A percentile compares a stretch with the other conserved stretches of the same genome.
Conservation (phyloP, 2,888 invertebrate species). For the Caenorhabditis virilis region DNA sequence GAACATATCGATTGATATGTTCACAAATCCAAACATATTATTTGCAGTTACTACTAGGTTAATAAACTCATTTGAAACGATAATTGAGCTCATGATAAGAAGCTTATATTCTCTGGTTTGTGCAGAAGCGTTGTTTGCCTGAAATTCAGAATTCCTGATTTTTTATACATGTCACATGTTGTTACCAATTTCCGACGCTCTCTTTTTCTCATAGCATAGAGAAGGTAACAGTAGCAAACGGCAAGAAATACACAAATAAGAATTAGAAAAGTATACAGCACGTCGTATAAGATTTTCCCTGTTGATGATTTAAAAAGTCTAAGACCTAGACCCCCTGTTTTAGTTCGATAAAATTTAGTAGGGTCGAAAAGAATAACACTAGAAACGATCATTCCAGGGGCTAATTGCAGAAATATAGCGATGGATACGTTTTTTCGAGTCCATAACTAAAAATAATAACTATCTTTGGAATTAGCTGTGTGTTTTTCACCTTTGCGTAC, state of each 20-base stretch:
- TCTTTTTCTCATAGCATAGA: conserved; percentile 10
- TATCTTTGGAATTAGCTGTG: too few species aligned
- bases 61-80: neutral
- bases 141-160: too few species aligned
- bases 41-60: neutral
- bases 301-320: too few species aligned
- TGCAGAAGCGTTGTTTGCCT: neutral
- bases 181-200: neutral
- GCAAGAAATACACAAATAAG: conserved; percentile 16
- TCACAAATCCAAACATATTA: neutral
- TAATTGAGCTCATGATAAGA: neutral
- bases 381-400: too few species aligned
- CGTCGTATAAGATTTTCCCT: conserved; percentile 18
- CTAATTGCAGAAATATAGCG: too few species aligned
- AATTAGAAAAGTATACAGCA: conserved; percentile 19
- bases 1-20: neutral
- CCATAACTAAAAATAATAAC: too few species aligned
- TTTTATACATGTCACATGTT: too few species aligned
- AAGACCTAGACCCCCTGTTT: too few species aligned
- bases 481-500: conserved; percentile 17
- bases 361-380: too few species aligned
- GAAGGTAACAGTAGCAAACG: conserved; percentile 18
- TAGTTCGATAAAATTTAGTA: too few species aligned
- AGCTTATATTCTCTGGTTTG: neutral
- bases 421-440: too few species aligned